These are phyloP conservation scores for Acromyrmex echinatior DNA, from an alignment of 1,140 invertebrate genomes.

Conservation along the genomic window DNA sequence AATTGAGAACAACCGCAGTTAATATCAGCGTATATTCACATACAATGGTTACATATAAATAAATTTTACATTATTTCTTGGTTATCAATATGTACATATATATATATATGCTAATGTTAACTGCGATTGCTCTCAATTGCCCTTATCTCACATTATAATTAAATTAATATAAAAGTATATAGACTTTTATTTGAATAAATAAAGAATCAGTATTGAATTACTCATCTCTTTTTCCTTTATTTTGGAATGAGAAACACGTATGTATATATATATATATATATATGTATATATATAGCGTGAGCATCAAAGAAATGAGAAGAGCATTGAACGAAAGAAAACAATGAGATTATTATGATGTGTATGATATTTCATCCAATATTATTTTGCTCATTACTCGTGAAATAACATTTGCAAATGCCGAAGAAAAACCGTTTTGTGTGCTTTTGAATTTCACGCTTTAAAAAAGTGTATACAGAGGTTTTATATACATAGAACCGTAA, in stretches of 20 bases:
- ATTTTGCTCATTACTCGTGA: neutral
- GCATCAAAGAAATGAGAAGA: neutral
- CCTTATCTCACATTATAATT: too few species aligned
- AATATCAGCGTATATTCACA: too few species aligned
- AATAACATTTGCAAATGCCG: neutral
- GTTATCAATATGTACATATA: too few species aligned
- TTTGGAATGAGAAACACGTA: neutral
- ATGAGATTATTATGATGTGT: neutral
- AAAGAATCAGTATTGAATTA: neutral
- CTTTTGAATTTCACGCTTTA: neutral
- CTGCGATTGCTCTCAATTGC: too few species aligned
- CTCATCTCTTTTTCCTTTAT: neutral
- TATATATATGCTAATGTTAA: too few species aligned
- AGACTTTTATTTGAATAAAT: neutral
- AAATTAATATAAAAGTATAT: neutral
- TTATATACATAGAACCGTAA: neutral
- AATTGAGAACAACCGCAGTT: too few species aligned
- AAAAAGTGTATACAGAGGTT: neutral
- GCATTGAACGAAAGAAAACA: neutral
- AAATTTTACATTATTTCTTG: too few species aligned
- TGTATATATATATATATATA: too few species aligned
- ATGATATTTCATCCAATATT: conserved; percentile 29
- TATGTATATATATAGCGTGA: too few species aligned
- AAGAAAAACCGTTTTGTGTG: neutral
- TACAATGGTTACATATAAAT: too few species aligned